A percentile compares a stretch with the other conserved stretches of the same genome.
Evolutionary conservation across 2,888 invertebrate genomes (phyloP).

Genomic region (Merodon equestris): DNA sequence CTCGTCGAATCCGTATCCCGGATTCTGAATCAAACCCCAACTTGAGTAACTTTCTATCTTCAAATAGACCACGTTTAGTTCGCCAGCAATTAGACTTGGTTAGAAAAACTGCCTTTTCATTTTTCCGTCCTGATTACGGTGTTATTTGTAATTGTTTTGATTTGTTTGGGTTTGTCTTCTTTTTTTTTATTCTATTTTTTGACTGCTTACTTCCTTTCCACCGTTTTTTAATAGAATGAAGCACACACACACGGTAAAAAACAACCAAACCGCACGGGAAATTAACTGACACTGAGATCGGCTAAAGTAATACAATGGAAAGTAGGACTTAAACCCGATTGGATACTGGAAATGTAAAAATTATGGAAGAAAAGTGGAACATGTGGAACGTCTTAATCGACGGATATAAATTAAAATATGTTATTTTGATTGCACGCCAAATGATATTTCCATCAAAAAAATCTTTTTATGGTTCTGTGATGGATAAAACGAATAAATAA

Average conservation of each 20-base stretch:
- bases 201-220: too few relatives aligned
- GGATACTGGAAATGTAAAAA: slow-evolving; percentile 10
- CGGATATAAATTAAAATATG: too few relatives aligned
- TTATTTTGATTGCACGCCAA: too few relatives aligned
- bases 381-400: too few relatives aligned
- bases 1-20: slow-evolving; percentile 21
- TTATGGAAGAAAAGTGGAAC: too few relatives aligned
- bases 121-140: slow-evolving; percentile 29
- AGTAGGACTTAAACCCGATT: slow-evolving; percentile 20
- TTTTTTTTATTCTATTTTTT: slow-evolving; percentile 16
- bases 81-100: neutral
- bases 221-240: slow-evolving; percentile 14
- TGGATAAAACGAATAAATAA: too few relatives aligned
- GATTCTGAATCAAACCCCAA: slow-evolving; percentile 3
- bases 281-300: slow-evolving; percentile 64
- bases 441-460: too few relatives aligned
- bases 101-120: slow-evolving; percentile 45
- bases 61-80: too few relatives aligned
- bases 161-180: slow-evolving; percentile 24
- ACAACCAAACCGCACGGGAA: slow-evolving; percentile 65
- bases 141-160: slow-evolving; percentile 64
- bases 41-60: too few relatives aligned
- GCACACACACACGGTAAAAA: slow-evolving; percentile 20
- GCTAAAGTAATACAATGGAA: slow-evolving; percentile 59
- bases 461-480: too few relatives aligned